Conservation (phyloP, 2,888 invertebrate genomes). For the Pyralis farinalis region DNA sequence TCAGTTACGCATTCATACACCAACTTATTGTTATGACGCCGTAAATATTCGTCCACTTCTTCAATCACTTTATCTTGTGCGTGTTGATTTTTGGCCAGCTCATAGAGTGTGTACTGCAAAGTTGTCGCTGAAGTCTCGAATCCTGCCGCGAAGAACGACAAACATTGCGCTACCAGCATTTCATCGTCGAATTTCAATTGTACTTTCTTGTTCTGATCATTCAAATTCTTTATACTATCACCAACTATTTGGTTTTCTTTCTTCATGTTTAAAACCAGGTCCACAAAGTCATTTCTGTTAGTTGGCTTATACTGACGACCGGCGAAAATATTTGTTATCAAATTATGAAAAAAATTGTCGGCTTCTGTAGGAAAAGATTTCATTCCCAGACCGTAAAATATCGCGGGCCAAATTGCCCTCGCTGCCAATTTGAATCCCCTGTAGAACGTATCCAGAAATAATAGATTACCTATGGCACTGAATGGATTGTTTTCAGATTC, state of each 20-base stretch:
- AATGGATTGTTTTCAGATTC: conserved; percentile 30
- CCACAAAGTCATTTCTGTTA: conserved; percentile 19
- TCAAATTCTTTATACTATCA: conserved; percentile 1
- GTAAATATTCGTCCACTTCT: conserved; percentile 31
- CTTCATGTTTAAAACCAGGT: conserved; percentile 15
- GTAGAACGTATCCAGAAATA: conserved; percentile 21
- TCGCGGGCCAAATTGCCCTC: conserved; percentile 34
- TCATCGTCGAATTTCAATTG: neutral
- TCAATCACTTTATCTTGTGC: conserved; percentile 20
- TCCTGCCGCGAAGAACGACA: conserved; percentile 53
- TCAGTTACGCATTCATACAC: conserved; percentile 30
- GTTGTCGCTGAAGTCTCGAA: conserved; percentile 34
- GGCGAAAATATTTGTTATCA: conserved; percentile 10
- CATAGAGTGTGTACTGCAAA: conserved; percentile 26
- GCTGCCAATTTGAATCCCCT: conserved; percentile 20
- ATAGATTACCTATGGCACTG: conserved; percentile 24
- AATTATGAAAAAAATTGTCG: conserved; percentile 25
- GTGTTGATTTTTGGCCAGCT: conserved; percentile 28
- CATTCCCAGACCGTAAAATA: conserved; percentile 34
- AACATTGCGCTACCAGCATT: conserved; percentile 12
- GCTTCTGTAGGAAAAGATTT: conserved; percentile 25
- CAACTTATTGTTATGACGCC: conserved; percentile 18
- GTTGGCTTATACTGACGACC: conserved; percentile 12
- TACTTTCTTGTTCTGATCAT: neutral
- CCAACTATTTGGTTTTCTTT: conserved; percentile 13